A percentile compares a stretch with the other conserved stretches of the same genome.
phyloP scores from a whole-genome alignment of 2,888 invertebrate genomes.

The Mactromeris polynyma region DNA sequence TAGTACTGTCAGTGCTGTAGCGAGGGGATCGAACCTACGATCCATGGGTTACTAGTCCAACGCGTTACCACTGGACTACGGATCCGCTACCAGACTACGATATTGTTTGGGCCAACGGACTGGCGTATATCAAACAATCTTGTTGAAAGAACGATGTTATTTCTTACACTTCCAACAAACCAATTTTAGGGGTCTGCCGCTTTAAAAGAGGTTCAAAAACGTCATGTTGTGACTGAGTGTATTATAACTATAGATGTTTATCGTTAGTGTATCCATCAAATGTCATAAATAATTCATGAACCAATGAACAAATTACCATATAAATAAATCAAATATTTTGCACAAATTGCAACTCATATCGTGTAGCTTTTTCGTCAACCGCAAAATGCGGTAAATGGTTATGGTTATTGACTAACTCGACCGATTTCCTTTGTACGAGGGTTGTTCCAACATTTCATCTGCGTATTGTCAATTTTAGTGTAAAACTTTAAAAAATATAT shows the following conservation, averaged over 20 bases:
- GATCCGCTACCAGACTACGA: too few species aligned
- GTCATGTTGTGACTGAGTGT: too few species aligned
- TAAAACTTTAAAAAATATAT: too few species aligned
- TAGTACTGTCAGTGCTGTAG: too few species aligned
- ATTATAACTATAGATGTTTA: not conserved
- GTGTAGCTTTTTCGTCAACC: not conserved
- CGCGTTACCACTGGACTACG: too few species aligned
- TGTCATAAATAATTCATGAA: slow-evolving; percentile 3
- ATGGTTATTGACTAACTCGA: not conserved
- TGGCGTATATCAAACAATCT: too few species aligned
- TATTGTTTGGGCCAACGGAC: too few species aligned
- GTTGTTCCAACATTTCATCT: not conserved
- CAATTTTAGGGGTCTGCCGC: not conserved
- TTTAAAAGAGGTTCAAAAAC: not conserved
- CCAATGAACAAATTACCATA: slow-evolving; percentile 3
- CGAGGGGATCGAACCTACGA: too few species aligned
- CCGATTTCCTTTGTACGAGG: not conserved
- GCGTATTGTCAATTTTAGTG: too few species aligned
- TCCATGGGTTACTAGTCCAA: too few species aligned
- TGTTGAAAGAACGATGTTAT: too few species aligned
- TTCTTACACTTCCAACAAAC: too few species aligned
- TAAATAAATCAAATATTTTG: slow-evolving; percentile 15
- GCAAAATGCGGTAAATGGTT: not conserved
- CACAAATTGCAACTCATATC: not conserved
- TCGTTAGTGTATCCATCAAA: not conserved